Evolutionary conservation across 1,140 invertebrate genomes (phyloP), one percentile per base, ranked within the genome.

Genomic region (Battus philenor): DNA sequence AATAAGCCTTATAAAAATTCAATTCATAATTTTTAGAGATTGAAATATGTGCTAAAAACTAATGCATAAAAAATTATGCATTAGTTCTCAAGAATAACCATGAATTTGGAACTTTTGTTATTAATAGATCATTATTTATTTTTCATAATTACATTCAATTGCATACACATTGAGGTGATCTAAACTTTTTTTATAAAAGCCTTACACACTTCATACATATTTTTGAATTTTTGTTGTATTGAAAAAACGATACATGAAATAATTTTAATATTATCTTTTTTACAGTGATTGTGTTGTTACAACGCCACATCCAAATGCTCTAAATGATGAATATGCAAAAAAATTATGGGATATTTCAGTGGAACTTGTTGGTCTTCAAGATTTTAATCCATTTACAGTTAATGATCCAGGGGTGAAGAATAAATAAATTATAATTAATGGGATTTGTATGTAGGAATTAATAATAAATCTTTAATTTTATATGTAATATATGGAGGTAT

Each of bases 311-410:
- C 26, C 54, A 10, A 72, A 66, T 26, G 90, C 88, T 0, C 49
- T 66, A 24, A 87, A 91, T 56, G 70, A 87, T 17, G 86, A 88
- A 33, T 87, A 88, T n/a, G 88, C 87, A 31, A 87, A 91, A 60
- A 90, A 87, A 72, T 70, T 97, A n/a, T 97, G 94, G 94, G 86
- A 90, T 2, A 78, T 90, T 16, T 95, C 93, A 62, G 79, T 90
- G 10, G 82, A 88, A 36, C 51, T 90, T 8, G 89, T 90, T 4
- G 85, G 88, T 24, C 63, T 91, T 11, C 74, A 79, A 22, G 67
- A 73, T 33, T 79, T 56, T 45, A 59, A 82, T 46, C 78, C 78
- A 0, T 80, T 84, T 47, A 73, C 64, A 8, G 52, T 60, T 1
- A 38, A 55, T 22, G 65, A 77, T 15, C 50, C 56, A 13, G 60